Evolutionary conservation across 2,797 vertebrate species (phyloP), one percentile per base, ranked within the genome.

Genomic region (Enteromius mattozi): DNA sequence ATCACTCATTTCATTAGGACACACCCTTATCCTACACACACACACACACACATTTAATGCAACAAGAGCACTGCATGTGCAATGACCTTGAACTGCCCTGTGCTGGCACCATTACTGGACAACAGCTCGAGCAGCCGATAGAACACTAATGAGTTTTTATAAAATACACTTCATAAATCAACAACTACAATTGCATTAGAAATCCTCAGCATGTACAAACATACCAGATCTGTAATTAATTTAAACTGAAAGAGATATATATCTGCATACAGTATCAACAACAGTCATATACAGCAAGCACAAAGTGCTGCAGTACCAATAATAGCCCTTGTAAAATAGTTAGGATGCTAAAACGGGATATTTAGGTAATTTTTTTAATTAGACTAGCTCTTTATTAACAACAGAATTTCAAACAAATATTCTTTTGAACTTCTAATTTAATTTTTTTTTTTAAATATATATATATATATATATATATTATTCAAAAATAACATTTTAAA

Each of bases 1-100:
- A 86, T 86, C 85, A 78, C 83, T 89, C 83, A 83, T 83, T 88
- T 79, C 68, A 81, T 78, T 83, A 88, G 42, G 40, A 84, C 79
- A 81, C 77, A 3, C 77, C 86, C 80, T 83, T 76, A 83, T 78
- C 14, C 27, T 24, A 13, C 66, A 37, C 24, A 63, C 74, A 63
- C 80, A 51, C 33, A 81, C 68, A 87, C 33, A 59, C 66, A 70
- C 54, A 45, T 51, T 87, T 21, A 72, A 69, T 65, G 77, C 42
- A 83, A 70, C 65, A 56, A 87, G 77, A 79, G 65, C 78, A 78
- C 82, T 72, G 35, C 35, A 61, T 77, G 81, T 63, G 75, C 76
- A 80, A 59, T 65, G 45, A 71, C 81, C 81, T 85, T 84, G 79
- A 86, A 72, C 76, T 78, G 71, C 35, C 78, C 86, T 24, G 30